Evolutionary conservation across 2,888 invertebrate species (phyloP).

Genomic region (Pyrrhosoma nymphula): DNA sequence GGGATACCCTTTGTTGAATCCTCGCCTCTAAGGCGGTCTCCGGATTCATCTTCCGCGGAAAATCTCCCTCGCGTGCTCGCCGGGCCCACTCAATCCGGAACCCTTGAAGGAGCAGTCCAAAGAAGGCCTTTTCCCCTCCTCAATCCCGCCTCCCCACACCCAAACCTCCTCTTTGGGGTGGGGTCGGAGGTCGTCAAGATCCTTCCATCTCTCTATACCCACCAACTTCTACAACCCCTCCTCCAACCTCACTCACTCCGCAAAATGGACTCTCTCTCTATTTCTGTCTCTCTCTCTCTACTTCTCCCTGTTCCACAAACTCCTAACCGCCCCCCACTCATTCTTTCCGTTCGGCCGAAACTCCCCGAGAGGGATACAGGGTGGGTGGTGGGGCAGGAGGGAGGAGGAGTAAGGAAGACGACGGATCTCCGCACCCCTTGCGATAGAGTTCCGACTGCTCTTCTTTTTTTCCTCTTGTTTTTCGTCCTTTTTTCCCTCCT

Average conservation of each 20-base stretch:
- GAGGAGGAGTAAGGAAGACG: neutral
- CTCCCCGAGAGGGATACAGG: neutral
- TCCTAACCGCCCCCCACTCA: neutral
- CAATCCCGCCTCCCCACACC: too few species aligned
- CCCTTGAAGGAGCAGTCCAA: neutral
- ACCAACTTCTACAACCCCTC: neutral
- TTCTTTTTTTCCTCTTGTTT: neutral
- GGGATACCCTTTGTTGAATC: neutral
- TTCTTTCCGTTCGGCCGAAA: neutral
- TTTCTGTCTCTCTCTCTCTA: neutral
- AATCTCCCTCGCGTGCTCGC: neutral
- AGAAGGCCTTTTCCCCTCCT: neutral
- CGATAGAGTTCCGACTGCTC: neutral
- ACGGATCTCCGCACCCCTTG: neutral
- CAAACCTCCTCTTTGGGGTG: neutral
- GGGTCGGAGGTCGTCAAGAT: neutral
- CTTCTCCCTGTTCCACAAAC: neutral
- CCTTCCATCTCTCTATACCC: neutral
- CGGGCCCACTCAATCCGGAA: neutral
- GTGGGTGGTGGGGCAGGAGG: neutral
- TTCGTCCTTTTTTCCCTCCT: neutral
- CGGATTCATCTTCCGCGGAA: neutral
- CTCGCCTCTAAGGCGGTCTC: neutral
- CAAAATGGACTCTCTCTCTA: neutral
- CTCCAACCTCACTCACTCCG: neutral